These are phyloP conservation scores for Tenodera sinensis DNA, from an alignment of 2,888 invertebrate species.

Conservation along the genomic window DNA sequence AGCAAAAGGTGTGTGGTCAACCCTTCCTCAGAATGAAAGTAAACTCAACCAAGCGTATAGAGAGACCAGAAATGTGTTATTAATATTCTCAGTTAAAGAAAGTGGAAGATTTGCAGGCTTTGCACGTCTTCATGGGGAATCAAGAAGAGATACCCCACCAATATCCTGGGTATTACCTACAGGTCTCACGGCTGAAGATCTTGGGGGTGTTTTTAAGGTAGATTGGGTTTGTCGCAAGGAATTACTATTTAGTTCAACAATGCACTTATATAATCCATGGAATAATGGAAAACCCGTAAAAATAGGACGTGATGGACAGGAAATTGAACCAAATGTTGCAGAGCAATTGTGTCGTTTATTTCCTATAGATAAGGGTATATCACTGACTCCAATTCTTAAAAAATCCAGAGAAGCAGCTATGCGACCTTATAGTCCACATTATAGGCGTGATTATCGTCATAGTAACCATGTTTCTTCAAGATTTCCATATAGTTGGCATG, in stretches of 20 bases:
- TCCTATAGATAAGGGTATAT: slow-evolving; percentile 85
- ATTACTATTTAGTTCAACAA: slow-evolving; percentile 85
- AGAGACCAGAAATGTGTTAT: slow-evolving; percentile 88
- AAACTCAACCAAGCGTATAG: slow-evolving; percentile 92
- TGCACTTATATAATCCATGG: slow-evolving; percentile 95
- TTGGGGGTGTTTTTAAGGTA: slow-evolving; percentile 93
- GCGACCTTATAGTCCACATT: slow-evolving; percentile 39
- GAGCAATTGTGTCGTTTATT: slow-evolving; percentile 92
- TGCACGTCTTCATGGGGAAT: slow-evolving; percentile 84
- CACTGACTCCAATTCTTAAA: slow-evolving; percentile 81
- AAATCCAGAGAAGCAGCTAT: slow-evolving; percentile 82
- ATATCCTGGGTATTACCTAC: slow-evolving; percentile 93
- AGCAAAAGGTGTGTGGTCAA: slow-evolving; percentile 96
- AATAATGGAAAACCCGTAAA: slow-evolving; percentile 98
- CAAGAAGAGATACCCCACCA: slow-evolving; percentile 83
- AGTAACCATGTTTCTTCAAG: slow-evolving; percentile 19
- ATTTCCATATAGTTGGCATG: slow-evolving; percentile 40
- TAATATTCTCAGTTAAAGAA: slow-evolving; percentile 97
- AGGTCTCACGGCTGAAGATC: slow-evolving; percentile 84
- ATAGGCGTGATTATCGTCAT: slow-evolving; percentile 38
- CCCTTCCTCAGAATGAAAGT: slow-evolving; percentile 93
- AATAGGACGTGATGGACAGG: slow-evolving; percentile 98
- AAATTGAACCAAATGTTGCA: slow-evolving; percentile 93
- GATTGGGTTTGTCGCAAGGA: slow-evolving; percentile 97
- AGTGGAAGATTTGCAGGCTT: slow-evolving; percentile 95